Evolutionary conservation across 2,797 vertebrate species (phyloP).

Genomic region (Phyllotis vaccarum): DNA sequence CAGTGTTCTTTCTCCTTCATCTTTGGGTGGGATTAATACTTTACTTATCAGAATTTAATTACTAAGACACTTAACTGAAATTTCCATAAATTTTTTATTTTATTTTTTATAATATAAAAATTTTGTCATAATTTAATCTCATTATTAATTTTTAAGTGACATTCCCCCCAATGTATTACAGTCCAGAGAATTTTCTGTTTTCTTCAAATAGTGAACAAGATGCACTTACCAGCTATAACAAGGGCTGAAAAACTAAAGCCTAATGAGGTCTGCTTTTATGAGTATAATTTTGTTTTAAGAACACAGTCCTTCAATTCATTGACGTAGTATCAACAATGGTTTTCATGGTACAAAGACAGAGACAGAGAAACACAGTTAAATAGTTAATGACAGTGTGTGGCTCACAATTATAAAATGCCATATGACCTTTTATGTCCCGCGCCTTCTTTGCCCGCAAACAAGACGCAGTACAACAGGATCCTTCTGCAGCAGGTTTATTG

Average conservation of each 20-base stretch:
- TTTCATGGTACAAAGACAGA: background rate
- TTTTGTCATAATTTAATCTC: background rate
- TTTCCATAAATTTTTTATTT: conserved; percentile 26
- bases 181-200: background rate
- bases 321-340: background rate
- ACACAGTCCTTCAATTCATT: background rate
- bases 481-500: too few relatives aligned
- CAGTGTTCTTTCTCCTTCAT: background rate
- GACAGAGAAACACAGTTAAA: background rate
- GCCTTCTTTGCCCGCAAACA: too few relatives aligned
- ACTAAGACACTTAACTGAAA: background rate
- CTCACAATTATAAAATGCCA: background rate
- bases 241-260: background rate
- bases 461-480: too few relatives aligned
- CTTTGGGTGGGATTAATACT: background rate
- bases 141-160: conserved; percentile 5
- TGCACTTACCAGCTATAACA: background rate
- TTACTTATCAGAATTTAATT: conserved; percentile 3
- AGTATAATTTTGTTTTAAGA: background rate
- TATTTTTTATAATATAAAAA: conserved; percentile 14
- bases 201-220: background rate
- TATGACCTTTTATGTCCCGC: background rate
- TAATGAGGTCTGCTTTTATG: background rate
- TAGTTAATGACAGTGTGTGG: background rate
- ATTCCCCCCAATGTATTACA: conserved; percentile 18